Percentiles rank a stretch among this genome's conserved stretches.
Evolutionary conservation across 2,888 invertebrate genomes (phyloP).

Genomic region (Lepetodrilus schrolli): DNA sequence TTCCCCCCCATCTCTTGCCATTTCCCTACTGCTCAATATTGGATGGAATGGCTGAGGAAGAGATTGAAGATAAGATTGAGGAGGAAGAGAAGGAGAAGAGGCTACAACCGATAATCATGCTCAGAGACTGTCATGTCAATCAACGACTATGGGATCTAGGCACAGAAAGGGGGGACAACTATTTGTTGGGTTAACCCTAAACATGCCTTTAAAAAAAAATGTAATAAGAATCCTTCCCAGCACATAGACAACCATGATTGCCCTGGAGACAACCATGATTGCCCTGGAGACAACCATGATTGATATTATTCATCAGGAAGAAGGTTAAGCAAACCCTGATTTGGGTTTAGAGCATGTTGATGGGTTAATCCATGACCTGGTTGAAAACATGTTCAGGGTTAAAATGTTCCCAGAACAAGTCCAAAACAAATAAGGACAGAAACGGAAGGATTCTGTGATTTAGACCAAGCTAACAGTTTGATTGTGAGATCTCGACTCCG

Average conservation of each 20-base stretch:
- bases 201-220: too few relatives aligned
- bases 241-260: too few relatives aligned
- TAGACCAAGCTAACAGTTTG: not conserved
- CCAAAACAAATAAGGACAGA: too few relatives aligned
- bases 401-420: too few relatives aligned
- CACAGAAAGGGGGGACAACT: not conserved
- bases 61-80: not conserved
- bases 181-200: not conserved
- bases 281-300: not conserved
- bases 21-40: conserved; percentile 18
- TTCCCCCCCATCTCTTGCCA: not conserved
- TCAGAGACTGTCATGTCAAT: not conserved
- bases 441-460: not conserved
- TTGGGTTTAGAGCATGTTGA: too few relatives aligned
- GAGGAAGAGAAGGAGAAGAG: not conserved
- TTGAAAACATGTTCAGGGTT: too few relatives aligned
- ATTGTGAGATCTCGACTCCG: not conserved
- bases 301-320: not conserved
- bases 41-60: not conserved
- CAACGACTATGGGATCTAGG: not conserved
- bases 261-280: not conserved
- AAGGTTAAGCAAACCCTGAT: too few relatives aligned
- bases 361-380: too few relatives aligned
- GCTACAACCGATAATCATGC: not conserved
- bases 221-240: too few relatives aligned